Evolutionary conservation across 2,888 invertebrate species (phyloP).

Genomic region (Nemotelus pantherinus): DNA sequence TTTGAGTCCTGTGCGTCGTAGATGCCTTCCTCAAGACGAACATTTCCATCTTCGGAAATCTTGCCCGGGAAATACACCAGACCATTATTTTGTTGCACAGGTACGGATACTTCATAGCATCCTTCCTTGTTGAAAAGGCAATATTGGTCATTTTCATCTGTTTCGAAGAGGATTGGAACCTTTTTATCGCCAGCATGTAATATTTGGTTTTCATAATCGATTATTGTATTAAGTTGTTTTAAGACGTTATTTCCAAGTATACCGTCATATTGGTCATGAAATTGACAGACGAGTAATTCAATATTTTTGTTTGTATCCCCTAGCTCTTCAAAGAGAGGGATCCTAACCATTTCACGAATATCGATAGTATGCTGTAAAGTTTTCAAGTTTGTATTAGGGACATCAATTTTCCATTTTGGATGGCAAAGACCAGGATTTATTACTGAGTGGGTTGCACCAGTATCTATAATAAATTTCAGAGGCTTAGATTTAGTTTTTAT

Average conservation of each 20-base stretch:
- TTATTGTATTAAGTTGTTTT: slow-evolving; percentile 22
- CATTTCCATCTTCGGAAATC: slow-evolving; percentile 18
- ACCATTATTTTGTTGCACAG: slow-evolving; percentile 14
- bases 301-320: slow-evolving; percentile 14
- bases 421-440: slow-evolving; percentile 39
- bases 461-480: slow-evolving; percentile 35
- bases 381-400: slow-evolving; percentile 15
- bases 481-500: slow-evolving; percentile 31
- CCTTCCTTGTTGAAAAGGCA: slow-evolving; percentile 7
- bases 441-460: slow-evolving; percentile 35
- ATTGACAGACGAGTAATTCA: slow-evolving; percentile 21
- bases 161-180: slow-evolving; percentile 1
- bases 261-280: slow-evolving; percentile 35
- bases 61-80: slow-evolving; percentile 2
- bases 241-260: slow-evolving; percentile 39
- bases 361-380: slow-evolving; percentile 7
- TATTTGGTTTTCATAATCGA: slow-evolving; percentile 19
- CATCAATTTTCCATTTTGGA: slow-evolving; percentile 22
- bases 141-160: background rate
- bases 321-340: slow-evolving; percentile 35
- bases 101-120: slow-evolving; percentile 4
- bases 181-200: slow-evolving; percentile 1
- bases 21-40: slow-evolving; percentile 29
- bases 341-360: slow-evolving; percentile 17
- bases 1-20: slow-evolving; percentile 29